Evolutionary conservation across 2,113 vertebrate species (phyloP), one percentile per base, ranked within the genome.

Genomic region (Oreochromis niloticus): DNA sequence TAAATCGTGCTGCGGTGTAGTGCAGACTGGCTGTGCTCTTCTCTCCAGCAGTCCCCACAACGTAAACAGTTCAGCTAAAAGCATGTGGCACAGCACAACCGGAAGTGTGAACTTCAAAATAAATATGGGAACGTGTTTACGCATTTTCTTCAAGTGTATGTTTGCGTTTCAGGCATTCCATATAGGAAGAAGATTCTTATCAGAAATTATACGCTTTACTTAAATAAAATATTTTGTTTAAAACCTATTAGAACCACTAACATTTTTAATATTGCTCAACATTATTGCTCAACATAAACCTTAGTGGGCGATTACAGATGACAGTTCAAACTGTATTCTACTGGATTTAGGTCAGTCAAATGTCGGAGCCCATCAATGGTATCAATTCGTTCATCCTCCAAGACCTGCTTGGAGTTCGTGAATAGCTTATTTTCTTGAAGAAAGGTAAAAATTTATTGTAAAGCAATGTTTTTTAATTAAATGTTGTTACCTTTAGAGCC

Each of bases 71-170:
- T 85, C 80, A 82, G 83, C 57, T 71, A 36, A 43, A 7, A 48
- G 63, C 63, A 36, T 82, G 19, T 85, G 19, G 16, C 54, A 82
- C 71, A 16, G 7, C 6, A 5, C 10, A 3, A 43, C 71, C 88
- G 92, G 92, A 93, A 92, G 50, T 12, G 1, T 2, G 16, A 13
- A 24, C 22, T 89, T 86, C 89, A 87, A 81, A 91, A 88, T 88
- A 91, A 90, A 19, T 10, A 56, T 55, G 22, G 56, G 73, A 13
- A 78, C 0, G 30, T 52, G 46, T 52, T 78, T 78, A 3, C 0
- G 1, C 17, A 5, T 78, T 34, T 78, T 13, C 48, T n/a, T 78
- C 3, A 13, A 8, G 19, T 50, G 2, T 3, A 30, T 7, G 32
- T 78, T 52, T 13, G 16, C 16, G 9, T 73, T 73, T 48, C 13